Evolutionary conservation across 2,888 invertebrate species (phyloP), one percentile per base, ranked within the genome.

Genomic region (Melitaea athalia): DNA sequence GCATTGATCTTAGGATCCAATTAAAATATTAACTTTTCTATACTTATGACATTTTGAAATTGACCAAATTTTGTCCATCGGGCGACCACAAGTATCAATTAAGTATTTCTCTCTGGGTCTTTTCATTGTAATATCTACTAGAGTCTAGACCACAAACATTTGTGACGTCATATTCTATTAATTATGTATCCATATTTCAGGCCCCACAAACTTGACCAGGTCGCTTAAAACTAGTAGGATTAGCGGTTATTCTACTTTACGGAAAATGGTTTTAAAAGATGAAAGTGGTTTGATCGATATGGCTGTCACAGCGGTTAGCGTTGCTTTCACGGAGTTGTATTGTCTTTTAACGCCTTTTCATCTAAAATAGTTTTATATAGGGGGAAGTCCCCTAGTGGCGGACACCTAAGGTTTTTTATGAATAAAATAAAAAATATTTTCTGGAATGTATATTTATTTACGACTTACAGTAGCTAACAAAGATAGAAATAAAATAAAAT

Each of bases 251-350:
- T 57, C 38, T 42, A 57, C 38, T 42, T 42, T 15, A n/a, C 57
- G 57, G 57, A 57, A 57, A 57, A 57, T 57, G 38, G 42, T 57
- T 42, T 38, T 38, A 57, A 38, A 57, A 57, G 57, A 57, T 42
- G 57, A 57, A 42, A 57, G 57, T 57, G 57, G 42, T 42, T 15
- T 0, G 11, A 42, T 38, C 8, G 11, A 38, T 57, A 0, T 10
- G 24, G 24, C 3, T 8, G 15, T 15, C 33, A n/a, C 1, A 42
- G 1, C 42, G n/a, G 8, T n/a, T 14, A 53, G 15, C 42, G 5
- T 57, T 42, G 38, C 42, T 57, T 57, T 57, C 38, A 15, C 38
- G 15, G 38, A 6, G 12, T 42, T 42, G 42, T 38, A 57, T 57
- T 38, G 42, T 42, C 38, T 57, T 8, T 57, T 38, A n/a, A 8